phyloP scores from a whole-genome alignment of 2,113 vertebrate genomes.

The Otolemur garnettii region DNA sequence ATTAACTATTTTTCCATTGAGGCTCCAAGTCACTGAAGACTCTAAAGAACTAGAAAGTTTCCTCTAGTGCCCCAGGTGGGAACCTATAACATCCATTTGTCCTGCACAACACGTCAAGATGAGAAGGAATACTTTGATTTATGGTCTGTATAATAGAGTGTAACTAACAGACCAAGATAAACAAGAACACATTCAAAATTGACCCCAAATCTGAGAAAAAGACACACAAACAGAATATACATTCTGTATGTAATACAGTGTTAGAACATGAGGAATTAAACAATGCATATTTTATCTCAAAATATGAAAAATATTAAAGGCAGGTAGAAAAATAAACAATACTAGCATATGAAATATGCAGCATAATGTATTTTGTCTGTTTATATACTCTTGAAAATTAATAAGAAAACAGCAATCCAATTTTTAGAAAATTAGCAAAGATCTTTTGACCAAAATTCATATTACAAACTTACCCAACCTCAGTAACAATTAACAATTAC shows the following conservation, averaged over 20 bases:
- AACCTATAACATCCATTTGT: background rate
- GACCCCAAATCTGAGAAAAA: background rate
- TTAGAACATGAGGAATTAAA: background rate
- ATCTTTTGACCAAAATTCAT: background rate
- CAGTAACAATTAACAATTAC: background rate
- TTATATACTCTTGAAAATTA: conserved; percentile 2
- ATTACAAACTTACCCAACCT: background rate
- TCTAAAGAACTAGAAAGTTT: background rate
- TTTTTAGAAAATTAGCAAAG: background rate
- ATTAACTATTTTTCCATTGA: rapidly evolving
- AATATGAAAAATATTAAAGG: conserved; percentile 8
- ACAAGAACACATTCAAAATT: background rate
- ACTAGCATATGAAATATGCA: background rate
- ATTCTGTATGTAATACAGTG: background rate
- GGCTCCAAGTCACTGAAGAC: background rate
- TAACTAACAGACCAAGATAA: background rate
- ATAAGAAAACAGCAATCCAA: background rate
- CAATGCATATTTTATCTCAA: conserved; percentile 1
- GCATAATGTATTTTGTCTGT: conserved; percentile 37
- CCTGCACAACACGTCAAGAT: background rate
- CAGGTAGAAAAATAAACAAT: conserved; percentile 15
- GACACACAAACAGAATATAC: background rate
- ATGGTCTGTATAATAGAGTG: background rate
- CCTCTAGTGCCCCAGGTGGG: background rate
- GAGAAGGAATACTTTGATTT: background rate